phyloP scores from a whole-genome alignment of 30 jellyfish, hydroid and myxozoan species.

The Hydractinia echinata region DNA sequence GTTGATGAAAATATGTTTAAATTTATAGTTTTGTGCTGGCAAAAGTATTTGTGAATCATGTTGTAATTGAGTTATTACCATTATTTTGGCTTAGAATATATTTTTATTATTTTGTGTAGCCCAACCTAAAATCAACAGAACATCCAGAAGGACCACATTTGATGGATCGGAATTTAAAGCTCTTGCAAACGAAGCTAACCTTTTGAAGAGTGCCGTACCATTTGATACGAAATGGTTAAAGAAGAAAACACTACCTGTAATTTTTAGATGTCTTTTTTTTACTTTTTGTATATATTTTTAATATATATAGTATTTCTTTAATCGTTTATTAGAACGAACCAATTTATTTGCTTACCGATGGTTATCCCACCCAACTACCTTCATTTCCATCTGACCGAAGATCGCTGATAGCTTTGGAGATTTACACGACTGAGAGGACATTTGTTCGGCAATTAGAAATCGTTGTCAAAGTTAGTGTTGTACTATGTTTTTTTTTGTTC shows the following conservation, averaged over 20 bases:
- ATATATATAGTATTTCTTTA: background rate
- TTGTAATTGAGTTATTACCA: no score
- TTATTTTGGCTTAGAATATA: no score
- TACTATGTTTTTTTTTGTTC: no score
- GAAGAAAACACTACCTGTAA: slow-evolving; percentile 20
- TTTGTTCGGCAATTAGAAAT: slow-evolving; percentile 84
- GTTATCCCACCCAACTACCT: slow-evolving; percentile 63
- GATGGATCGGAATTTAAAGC: slow-evolving; percentile 12
- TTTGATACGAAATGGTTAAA: slow-evolving; percentile 2
- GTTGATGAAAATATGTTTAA: no score
- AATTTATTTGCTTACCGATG: slow-evolving; percentile 62
- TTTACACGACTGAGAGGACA: slow-evolving; percentile 79
- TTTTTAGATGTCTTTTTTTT: background rate
- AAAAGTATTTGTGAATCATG: no score
- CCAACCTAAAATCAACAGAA: background rate
- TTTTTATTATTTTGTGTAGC: background rate
- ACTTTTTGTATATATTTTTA: background rate
- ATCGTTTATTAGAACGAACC: slow-evolving; percentile 56
- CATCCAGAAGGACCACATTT: background rate
- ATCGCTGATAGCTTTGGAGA: slow-evolving; percentile 78
- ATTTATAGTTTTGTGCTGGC: no score
- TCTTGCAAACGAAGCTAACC: slow-evolving; percentile 1
- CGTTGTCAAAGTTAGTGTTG: slow-evolving; percentile 34
- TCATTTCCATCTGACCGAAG: slow-evolving; percentile 91
- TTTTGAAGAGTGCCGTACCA: background rate